Percentiles rank a stretch among this genome's conserved stretches.
Evolutionary conservation across 2,888 invertebrate species (phyloP).

Genomic region (Acronicta aceris): DNA sequence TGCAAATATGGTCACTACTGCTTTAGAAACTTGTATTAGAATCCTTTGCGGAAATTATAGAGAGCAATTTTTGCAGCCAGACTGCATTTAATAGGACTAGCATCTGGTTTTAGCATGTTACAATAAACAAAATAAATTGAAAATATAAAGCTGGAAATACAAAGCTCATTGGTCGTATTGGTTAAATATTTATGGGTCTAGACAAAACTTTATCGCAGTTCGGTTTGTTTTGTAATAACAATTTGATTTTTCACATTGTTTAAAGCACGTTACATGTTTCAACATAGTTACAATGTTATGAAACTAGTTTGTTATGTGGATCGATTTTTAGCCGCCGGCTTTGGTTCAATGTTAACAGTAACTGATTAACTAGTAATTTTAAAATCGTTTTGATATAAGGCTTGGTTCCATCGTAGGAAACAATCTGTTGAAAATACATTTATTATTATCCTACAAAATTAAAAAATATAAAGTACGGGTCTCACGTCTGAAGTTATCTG

Average conservation of each 20-base stretch:
- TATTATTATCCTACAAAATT: too few relatives aligned
- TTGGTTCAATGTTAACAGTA: slow-evolving; percentile 70
- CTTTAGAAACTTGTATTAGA: background rate
- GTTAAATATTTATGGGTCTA: slow-evolving; percentile 55
- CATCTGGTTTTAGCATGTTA: slow-evolving; percentile 32
- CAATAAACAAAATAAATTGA: slow-evolving; percentile 39
- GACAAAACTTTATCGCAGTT: slow-evolving; percentile 46
- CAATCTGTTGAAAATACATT: background rate
- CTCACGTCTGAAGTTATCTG: too few relatives aligned
- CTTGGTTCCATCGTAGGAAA: slow-evolving; percentile 22
- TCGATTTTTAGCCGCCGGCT: slow-evolving; percentile 71
- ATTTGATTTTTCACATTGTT: slow-evolving; percentile 32
- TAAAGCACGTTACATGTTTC: slow-evolving; percentile 25
- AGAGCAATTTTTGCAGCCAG: slow-evolving; percentile 4
- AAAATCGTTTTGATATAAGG: slow-evolving; percentile 63
- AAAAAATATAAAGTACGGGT: too few relatives aligned
- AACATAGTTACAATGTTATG: slow-evolving; percentile 63
- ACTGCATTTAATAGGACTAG: slow-evolving; percentile 9
- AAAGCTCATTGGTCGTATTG: slow-evolving; percentile 25
- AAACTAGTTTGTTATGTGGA: slow-evolving; percentile 70
- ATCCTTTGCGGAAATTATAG: slow-evolving; percentile 6
- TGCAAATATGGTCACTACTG: slow-evolving; percentile 3
- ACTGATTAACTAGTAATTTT: slow-evolving; percentile 74
- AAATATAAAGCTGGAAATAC: slow-evolving; percentile 28
- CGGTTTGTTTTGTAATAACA: slow-evolving; percentile 34